Conservation (phyloP, 2,113 vertebrate genomes). For the Zeus faber region DNA sequence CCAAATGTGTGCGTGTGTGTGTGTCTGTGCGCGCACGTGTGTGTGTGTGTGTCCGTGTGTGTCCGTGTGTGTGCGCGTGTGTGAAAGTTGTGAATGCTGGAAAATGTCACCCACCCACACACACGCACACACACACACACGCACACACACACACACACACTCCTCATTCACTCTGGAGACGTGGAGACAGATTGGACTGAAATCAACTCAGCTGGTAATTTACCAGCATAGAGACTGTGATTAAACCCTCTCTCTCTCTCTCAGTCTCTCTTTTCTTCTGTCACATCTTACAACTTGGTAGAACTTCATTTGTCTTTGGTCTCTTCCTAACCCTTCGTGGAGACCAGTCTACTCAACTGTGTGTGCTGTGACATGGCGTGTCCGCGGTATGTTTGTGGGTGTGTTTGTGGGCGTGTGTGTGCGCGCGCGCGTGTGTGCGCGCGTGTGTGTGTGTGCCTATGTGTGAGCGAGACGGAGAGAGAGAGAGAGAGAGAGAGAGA, state of each 20-base stretch:
- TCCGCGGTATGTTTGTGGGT: background rate
- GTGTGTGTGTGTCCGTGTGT: background rate
- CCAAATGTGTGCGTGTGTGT: constrained; percentile 2
- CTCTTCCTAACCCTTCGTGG: constrained; percentile 1
- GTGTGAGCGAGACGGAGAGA: too few relatives aligned
- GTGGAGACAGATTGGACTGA: constrained; percentile 64
- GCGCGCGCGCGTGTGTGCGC: background rate
- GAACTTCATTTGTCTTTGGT: too few relatives aligned
- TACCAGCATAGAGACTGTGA: constrained; percentile 57
- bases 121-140: constrained; percentile 42
- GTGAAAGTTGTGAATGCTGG: constrained; percentile 43
- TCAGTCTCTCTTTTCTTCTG: background rate
- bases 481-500: too few relatives aligned
- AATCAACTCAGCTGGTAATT: constrained; percentile 72
- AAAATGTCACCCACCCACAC: constrained; percentile 50
- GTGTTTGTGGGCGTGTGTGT: background rate
- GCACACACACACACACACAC: constrained; percentile 13
- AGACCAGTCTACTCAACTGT: too few relatives aligned
- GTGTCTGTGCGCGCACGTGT: background rate
- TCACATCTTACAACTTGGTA: too few relatives aligned
- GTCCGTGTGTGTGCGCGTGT: background rate
- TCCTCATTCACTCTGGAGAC: constrained; percentile 46
- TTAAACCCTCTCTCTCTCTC: constrained; percentile 35
- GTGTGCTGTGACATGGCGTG: background rate
- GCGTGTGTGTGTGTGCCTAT: background rate